phyloP scores from a whole-genome alignment of 2,888 invertebrate species.

The Pristionchus maxplancki region DNA sequence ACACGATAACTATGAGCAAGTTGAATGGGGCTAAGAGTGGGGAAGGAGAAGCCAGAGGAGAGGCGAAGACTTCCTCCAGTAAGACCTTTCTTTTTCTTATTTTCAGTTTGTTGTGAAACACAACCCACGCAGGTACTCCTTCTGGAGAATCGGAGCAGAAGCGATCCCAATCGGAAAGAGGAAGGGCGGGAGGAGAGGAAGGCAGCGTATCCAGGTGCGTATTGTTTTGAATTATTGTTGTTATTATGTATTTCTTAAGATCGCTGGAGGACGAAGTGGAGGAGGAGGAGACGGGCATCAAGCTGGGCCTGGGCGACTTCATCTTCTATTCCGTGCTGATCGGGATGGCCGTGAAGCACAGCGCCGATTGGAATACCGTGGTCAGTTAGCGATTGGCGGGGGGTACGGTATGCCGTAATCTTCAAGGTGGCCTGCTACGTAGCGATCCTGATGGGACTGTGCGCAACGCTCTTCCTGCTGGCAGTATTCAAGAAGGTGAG shows the following conservation, averaged over 20 bases:
- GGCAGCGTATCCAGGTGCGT: conserved; percentile 78
- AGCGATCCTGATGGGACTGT: conserved; percentile 96
- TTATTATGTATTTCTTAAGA: not conserved
- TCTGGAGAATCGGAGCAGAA: not conserved
- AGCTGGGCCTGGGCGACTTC: conserved; percentile 97
- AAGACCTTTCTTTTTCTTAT: not conserved
- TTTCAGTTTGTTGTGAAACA: not conserved
- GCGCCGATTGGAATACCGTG: conserved; percentile 98
- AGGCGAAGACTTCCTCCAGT: not conserved
- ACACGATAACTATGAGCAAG: conserved; percentile 51
- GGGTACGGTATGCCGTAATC: not conserved
- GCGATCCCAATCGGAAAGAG: not conserved
- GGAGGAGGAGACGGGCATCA: conserved; percentile 86
- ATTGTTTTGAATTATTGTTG: conserved; percentile 76
- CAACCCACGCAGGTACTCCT: not conserved
- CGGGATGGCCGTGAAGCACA: conserved; percentile 94
- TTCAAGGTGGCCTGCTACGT: conserved; percentile 91
- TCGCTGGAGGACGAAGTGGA: not conserved
- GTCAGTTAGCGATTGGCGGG: conserved; percentile 42
- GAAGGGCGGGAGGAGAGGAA: conserved; percentile 81
- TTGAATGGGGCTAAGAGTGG: not conserved
- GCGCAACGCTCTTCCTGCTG: conserved; percentile 92
- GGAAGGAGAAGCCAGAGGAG: not conserved
- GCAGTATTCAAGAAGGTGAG: conserved; percentile 86
- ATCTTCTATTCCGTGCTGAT: conserved; percentile 99